Conservation (phyloP, 1,140 invertebrate genomes). For the Nasonia longicornis region DNA sequence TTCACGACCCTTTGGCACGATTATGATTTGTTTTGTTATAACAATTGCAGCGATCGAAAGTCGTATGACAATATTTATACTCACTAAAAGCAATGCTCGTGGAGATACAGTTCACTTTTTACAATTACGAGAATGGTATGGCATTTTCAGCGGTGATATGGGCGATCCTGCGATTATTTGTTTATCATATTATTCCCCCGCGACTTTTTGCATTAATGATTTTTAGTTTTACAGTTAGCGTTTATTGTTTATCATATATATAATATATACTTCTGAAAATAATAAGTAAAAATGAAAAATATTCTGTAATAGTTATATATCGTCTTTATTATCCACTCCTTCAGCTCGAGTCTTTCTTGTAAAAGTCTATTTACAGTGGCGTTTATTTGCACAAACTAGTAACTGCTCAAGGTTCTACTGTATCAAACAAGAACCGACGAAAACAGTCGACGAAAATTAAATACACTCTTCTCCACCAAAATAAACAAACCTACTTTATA, state of each 20-base stretch:
- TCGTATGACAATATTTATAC: not conserved
- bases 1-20: conserved; percentile 31
- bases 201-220: not conserved
- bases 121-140: conserved; percentile 31
- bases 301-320: conserved; percentile 13
- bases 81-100: conserved; percentile 15
- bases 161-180: not conserved
- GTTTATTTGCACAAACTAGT: conserved; percentile 7
- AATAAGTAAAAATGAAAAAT: conserved; percentile 26
- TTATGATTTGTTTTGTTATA: not conserved
- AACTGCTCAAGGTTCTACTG: not conserved
- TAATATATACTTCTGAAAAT: conserved; percentile 22
- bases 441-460: not conserved
- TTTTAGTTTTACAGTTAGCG: conserved; percentile 13
- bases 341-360: not conserved
- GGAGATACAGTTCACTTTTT: conserved; percentile 16
- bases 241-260: not conserved
- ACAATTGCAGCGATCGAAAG: not conserved
- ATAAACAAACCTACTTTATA: too few species aligned
- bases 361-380: conserved; percentile 36
- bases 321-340: not conserved
- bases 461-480: not conserved
- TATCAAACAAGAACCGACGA: not conserved
- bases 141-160: conserved; percentile 27
- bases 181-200: not conserved